Conservation (phyloP, 2,113 vertebrate species). For the Garra rufa region DNA sequence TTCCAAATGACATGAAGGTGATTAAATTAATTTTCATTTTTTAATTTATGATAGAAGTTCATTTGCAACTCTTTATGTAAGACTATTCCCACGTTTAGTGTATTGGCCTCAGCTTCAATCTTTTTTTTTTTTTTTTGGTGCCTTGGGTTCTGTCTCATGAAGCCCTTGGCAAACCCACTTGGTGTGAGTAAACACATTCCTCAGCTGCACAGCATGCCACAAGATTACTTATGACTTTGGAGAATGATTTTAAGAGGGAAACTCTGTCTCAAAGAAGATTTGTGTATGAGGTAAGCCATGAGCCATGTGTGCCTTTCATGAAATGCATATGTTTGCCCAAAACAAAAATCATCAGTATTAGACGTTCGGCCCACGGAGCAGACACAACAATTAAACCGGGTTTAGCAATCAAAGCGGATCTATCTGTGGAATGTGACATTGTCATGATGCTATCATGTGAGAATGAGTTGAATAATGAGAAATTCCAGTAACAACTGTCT, state of each 20-base stretch:
- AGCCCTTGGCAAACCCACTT: slow-evolving; percentile 47
- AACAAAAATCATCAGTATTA: slow-evolving; percentile 14
- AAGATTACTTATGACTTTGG: slow-evolving; percentile 57
- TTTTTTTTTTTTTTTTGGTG: not conserved
- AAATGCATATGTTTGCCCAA: not conserved
- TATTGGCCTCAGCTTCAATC: not conserved
- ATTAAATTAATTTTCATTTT: no score
- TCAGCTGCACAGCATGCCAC: slow-evolving; percentile 57
- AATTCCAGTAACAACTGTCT: slow-evolving; percentile 4
- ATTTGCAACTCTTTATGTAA: not conserved
- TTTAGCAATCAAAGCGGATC: not conserved
- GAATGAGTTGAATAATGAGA: not conserved
- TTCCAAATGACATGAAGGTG: not conserved
- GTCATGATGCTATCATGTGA: slow-evolving; percentile 16
- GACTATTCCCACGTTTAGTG: not conserved
- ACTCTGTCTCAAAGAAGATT: slow-evolving; percentile 51
- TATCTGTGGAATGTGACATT: not conserved
- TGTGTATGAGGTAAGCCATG: slow-evolving; percentile 60
- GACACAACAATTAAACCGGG: not conserved
- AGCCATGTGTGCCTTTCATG: slow-evolving; percentile 32
- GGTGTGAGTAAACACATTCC: slow-evolving; percentile 66
- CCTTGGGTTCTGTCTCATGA: slow-evolving; percentile 58
- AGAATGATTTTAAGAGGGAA: slow-evolving; percentile 52
- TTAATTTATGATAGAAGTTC: not conserved
- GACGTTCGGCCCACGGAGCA: not conserved